These are phyloP conservation scores for Sceliomorpha sp. DNA, from an alignment of 2,888 invertebrate genomes.

Conservation along the genomic window DNA sequence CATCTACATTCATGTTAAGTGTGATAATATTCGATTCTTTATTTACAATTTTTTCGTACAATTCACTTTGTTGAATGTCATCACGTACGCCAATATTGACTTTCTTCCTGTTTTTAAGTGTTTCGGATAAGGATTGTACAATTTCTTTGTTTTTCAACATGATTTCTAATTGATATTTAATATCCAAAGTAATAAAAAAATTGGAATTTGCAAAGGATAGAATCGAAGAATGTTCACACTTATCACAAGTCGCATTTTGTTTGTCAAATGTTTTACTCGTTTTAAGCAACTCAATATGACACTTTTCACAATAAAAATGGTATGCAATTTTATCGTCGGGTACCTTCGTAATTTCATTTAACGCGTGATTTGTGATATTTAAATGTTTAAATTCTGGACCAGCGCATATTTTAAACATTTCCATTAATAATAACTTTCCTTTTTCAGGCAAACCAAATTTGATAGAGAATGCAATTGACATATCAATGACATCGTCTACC, in stretches of 20 bases:
- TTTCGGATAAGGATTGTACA: too few species aligned
- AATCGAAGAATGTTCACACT: conserved; percentile 8
- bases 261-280: conserved; percentile 13
- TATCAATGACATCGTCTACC: conserved; percentile 24
- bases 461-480: conserved; percentile 20
- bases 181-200: conserved; percentile 19
- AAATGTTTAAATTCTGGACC: conserved; percentile 13
- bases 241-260: conserved; percentile 6
- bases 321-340: conserved; percentile 23
- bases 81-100: too few species aligned
- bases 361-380: conserved; percentile 21
- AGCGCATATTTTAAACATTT: conserved; percentile 31
- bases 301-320: conserved; percentile 37
- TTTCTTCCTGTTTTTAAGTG: too few species aligned
- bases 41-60: conserved; percentile 1
- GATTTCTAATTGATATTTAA: conserved; percentile 15
- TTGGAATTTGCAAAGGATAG: conserved; percentile 8
- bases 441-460: conserved; percentile 21
- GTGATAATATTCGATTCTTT: conserved; percentile 1
- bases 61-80: conserved; percentile 10
- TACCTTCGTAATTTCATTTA: conserved; percentile 19
- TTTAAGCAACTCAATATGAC: conserved; percentile 7
- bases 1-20: conserved; percentile 17
- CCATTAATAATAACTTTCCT: conserved; percentile 7
- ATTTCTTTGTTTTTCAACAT: too few species aligned